Evolutionary conservation across 2,113 vertebrate species (phyloP).

Genomic region (Cyanoramphus novaezelandiae): DNA sequence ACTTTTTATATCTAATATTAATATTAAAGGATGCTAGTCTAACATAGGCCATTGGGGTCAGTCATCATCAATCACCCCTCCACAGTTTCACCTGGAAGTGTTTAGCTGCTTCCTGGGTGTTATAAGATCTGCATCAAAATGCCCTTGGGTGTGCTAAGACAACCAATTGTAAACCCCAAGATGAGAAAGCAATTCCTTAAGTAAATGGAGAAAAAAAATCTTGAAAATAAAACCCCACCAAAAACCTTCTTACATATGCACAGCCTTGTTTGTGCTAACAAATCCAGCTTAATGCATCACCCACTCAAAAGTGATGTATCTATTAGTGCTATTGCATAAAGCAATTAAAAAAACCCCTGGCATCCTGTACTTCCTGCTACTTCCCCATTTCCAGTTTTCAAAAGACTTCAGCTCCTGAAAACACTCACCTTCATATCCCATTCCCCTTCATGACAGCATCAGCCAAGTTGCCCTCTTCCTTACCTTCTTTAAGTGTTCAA

Average conservation of each 20-base stretch:
- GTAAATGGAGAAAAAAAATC: neutral
- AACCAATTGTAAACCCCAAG: neutral
- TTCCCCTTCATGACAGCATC: constrained; percentile 65
- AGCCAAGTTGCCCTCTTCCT: constrained; percentile 68
- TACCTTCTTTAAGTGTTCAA: constrained; percentile 69
- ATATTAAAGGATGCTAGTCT: neutral
- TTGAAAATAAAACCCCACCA: neutral
- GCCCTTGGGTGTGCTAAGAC: neutral
- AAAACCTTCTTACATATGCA: neutral
- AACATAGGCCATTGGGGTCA: neutral
- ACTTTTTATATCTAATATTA: neutral
- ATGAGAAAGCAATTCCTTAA: neutral
- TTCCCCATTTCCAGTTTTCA: neutral
- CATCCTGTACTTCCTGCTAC: neutral
- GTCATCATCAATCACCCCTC: neutral
- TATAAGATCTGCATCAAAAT: neutral
- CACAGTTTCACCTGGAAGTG: neutral
- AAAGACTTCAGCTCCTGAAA: constrained; percentile 14
- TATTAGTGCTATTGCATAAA: neutral
- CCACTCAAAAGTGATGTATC: neutral
- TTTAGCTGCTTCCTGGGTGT: neutral
- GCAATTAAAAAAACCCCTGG: neutral
- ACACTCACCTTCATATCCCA: constrained; percentile 45
- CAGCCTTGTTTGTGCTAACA: neutral
- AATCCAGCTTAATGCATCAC: neutral